Percentiles rank a stretch among this genome's conserved stretches.
Evolutionary conservation across 2,797 vertebrate genomes (phyloP).

Genomic region (Siniperca obscura): DNA sequence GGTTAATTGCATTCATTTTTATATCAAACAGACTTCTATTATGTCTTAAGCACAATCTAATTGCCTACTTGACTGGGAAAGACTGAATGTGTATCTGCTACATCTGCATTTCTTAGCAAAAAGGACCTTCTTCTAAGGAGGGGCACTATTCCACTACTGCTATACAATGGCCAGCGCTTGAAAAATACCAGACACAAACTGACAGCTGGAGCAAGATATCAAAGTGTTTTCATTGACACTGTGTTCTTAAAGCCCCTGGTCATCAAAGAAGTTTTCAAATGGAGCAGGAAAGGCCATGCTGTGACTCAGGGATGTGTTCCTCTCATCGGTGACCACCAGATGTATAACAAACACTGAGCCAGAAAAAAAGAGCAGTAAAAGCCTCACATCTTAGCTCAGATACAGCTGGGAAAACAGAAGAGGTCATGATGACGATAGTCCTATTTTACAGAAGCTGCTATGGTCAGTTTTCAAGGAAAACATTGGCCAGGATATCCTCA

Average conservation of each 20-base stretch:
- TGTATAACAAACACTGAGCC: constrained; percentile 74
- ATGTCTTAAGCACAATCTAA: constrained; percentile 49
- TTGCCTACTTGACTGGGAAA: constrained; percentile 23
- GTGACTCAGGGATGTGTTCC: constrained; percentile 77
- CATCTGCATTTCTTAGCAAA: constrained; percentile 42
- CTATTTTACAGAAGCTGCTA: constrained; percentile 66
- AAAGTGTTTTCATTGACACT: constrained; percentile 75
- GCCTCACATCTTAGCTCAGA: constrained; percentile 72
- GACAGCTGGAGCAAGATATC: constrained; percentile 74
- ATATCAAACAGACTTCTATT: constrained; percentile 57
- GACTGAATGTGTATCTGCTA: constrained; percentile 37
- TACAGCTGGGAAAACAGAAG: constrained; percentile 83
- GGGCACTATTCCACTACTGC: not conserved
- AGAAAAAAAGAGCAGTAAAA: constrained; percentile 43
- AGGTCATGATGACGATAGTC: constrained; percentile 66
- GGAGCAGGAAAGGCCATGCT: constrained; percentile 81
- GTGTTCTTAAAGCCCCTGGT: constrained; percentile 72
- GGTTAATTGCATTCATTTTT: constrained; percentile 65
- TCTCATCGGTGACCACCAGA: constrained; percentile 77
- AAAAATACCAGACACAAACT: constrained; percentile 65
- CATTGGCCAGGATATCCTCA: constrained; percentile 57
- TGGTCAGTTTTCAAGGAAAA: constrained; percentile 68
- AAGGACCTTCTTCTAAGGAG: constrained; percentile 23
- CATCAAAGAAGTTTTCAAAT: constrained; percentile 83
- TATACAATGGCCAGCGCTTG: constrained; percentile 26